A percentile compares a stretch with the other conserved stretches of the same genome.
Evolutionary conservation across 2,113 vertebrate genomes (phyloP).

Genomic region (Ageneiosus marmoratus): DNA sequence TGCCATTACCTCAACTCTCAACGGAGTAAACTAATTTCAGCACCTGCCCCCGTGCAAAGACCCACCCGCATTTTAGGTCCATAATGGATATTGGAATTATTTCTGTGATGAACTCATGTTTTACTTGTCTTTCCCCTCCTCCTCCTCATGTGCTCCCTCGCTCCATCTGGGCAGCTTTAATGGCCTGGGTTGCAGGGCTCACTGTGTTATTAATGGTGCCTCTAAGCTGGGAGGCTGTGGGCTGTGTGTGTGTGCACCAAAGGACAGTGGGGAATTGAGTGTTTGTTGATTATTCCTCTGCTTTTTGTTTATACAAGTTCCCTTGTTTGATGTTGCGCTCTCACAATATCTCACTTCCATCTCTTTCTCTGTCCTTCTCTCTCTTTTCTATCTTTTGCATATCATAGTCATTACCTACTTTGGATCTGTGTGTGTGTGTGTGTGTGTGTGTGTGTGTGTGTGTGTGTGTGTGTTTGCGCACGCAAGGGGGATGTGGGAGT

Average conservation of each 20-base stretch:
- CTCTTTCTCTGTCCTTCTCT: background rate
- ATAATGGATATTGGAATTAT: constrained; percentile 53
- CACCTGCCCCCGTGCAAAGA: constrained; percentile 37
- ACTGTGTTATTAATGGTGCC: constrained; percentile 60
- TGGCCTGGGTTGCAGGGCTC: constrained; percentile 52
- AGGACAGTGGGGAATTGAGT: constrained; percentile 69
- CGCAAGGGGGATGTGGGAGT: constrained; percentile 69
- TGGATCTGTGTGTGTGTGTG: constrained; percentile 26
- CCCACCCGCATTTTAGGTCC: constrained; percentile 46
- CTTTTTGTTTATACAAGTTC: constrained; percentile 73
- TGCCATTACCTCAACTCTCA: constrained; percentile 53
- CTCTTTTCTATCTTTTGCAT: constrained; percentile 1
- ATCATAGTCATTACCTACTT: constrained; percentile 19
- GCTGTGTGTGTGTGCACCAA: constrained; percentile 64
- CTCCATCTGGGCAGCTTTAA: constrained; percentile 47
- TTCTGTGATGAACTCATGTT: constrained; percentile 54
- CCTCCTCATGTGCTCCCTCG: constrained; percentile 30
- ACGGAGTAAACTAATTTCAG: constrained; percentile 52
- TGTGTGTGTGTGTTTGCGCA: background rate
- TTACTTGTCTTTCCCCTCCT: constrained; percentile 30
- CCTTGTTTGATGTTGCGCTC: constrained; percentile 69
- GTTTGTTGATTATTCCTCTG: constrained; percentile 75
- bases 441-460: background rate
- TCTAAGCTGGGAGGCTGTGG: constrained; percentile 64
- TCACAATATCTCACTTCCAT: constrained; percentile 25